Base-by-base conservation (phyloP, 2,888 invertebrate genomes). In the Andrena fulva region DNA sequence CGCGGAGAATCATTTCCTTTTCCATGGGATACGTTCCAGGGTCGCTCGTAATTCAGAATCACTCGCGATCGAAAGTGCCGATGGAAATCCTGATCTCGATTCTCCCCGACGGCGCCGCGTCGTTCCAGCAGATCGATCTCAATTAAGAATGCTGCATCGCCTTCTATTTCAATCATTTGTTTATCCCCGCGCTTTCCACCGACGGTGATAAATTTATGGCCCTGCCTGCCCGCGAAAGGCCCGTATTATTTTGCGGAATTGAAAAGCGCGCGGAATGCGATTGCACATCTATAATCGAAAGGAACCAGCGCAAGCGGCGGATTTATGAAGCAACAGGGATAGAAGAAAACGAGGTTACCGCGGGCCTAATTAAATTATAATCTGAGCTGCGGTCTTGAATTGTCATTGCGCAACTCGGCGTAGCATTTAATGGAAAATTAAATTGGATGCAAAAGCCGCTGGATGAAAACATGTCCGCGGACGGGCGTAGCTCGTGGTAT, bases 91-190 rank as follows among this genome's bases (percentile, higher is more conserved):
- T 10, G 42, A 48, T 12, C 29, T 59, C 29, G 76, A 48, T 70
- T 75, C 68, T 70, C 74, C 27, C 5, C 29, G 68, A 24, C 20
- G 64, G 77, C 77, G 72, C 68, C 68, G 56, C 27, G 27, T 33
- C 63, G 56, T 27, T 77, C 80, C 48, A 66, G 12, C 72, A 77
- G 66, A 77, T 81, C 81, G 69, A 60, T 73, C 82, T 77, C 77
- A 77, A 81, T 81, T 73, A 83, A 67, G 31, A 56, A 50, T 29
- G 74, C 63, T 68, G 12, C 81, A 60, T 66, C 81, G 82, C 78
- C 83, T 73, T 42, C 35, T 2, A 7, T 2, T 31, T 16, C 35
- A 62, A 82, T 82, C 82, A 63, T 82, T 82, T 78, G 84, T 84
- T 78, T 68, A 66, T 48, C 27, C 68, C 29, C 33, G 27, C 4